These are phyloP conservation scores for Perizoma affinitatum DNA, from an alignment of 2,888 invertebrate genomes.

Conservation along the genomic window DNA sequence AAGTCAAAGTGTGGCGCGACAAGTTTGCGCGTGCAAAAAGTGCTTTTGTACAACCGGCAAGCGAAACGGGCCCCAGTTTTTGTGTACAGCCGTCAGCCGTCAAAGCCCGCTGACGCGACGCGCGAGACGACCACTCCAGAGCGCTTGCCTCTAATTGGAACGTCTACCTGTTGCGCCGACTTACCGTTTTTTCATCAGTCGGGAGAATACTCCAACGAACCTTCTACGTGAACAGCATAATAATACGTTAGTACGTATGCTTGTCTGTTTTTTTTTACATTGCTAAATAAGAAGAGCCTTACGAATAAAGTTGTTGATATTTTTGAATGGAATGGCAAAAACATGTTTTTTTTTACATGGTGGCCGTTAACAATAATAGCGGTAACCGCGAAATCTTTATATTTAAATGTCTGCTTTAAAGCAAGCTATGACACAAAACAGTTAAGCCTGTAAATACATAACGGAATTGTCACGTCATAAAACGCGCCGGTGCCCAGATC, in stretches of 20 bases:
- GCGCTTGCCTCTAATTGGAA: conserved; percentile 78
- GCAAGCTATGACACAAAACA: conserved; percentile 14
- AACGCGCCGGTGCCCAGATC: conserved; percentile 53
- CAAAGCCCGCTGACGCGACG: conserved; percentile 76
- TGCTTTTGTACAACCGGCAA: conserved; percentile 65
- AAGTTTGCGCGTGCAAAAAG: conserved; percentile 70
- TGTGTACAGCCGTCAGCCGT: conserved; percentile 58
- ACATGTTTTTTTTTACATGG: conserved; percentile 8
- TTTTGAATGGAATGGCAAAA: conserved; percentile 15
- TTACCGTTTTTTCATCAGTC: conserved; percentile 66
- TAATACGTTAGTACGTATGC: conserved; percentile 58
- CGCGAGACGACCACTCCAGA: conserved; percentile 70
- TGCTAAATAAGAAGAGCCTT: conserved; percentile 10
- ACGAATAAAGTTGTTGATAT: conserved; percentile 30
- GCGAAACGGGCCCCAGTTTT: conserved; percentile 75
- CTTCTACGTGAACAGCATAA: conserved; percentile 67
- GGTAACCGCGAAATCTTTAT: neutral
- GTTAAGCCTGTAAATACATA: conserved; percentile 32
- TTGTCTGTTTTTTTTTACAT: conserved; percentile 37
- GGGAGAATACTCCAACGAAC: conserved; percentile 63
- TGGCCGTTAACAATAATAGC: conserved; percentile 8
- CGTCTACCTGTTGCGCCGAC: conserved; percentile 80
- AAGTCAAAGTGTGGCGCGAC: conserved; percentile 72
- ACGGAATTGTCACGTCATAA: conserved; percentile 49
- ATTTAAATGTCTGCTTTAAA: conserved; percentile 3